phyloP scores from a whole-genome alignment of 2,797 vertebrate species.

The Lepus townsendii region DNA sequence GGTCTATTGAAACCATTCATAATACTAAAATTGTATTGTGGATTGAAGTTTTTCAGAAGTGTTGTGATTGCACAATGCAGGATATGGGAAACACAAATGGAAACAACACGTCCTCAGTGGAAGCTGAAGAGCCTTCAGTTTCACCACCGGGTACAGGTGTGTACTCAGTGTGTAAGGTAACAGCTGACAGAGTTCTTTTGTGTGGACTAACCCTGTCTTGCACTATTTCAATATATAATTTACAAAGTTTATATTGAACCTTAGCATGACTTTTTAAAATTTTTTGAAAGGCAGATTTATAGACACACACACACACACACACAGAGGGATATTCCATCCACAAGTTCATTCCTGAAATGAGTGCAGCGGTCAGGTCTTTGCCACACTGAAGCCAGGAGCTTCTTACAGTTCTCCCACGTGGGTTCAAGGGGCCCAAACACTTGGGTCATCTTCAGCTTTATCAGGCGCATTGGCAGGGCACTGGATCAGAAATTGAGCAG shows the following conservation, averaged over 20 bases:
- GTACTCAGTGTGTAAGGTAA: background rate
- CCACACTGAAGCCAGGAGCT: too few species aligned
- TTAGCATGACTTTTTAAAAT: background rate
- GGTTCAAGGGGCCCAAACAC: too few species aligned
- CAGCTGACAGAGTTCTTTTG: background rate
- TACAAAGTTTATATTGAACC: background rate
- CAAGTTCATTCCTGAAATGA: too few species aligned
- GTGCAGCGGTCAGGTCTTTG: too few species aligned
- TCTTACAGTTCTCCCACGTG: too few species aligned
- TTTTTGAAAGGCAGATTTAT: too few species aligned
- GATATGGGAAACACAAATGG: background rate
- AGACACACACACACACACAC: too few species aligned
- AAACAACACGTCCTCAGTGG: background rate
- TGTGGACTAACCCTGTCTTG: background rate
- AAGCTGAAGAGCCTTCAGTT: background rate
- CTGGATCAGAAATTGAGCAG: too few species aligned
- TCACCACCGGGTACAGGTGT: background rate
- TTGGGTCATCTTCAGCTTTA: too few species aligned
- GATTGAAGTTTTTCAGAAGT: background rate
- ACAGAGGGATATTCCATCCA: too few species aligned
- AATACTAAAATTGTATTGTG: background rate
- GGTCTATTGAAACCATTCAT: background rate
- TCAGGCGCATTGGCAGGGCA: too few species aligned
- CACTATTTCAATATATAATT: background rate
- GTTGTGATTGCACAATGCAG: background rate